These are phyloP conservation scores for Carpatolechia fugitivella DNA, from an alignment of 2,888 invertebrate genomes.

Conservation along the genomic window DNA sequence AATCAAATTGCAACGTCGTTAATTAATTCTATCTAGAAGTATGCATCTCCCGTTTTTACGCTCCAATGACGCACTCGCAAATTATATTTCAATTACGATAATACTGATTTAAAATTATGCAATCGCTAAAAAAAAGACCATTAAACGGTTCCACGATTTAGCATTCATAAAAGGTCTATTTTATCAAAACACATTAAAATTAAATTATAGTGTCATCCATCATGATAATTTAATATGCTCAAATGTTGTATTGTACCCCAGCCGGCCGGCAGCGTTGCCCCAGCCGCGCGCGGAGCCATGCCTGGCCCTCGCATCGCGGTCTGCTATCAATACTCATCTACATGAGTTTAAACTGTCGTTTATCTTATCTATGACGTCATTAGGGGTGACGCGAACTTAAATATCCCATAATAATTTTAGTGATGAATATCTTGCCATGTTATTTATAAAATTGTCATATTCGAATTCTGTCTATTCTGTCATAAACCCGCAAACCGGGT, in stretches of 20 bases:
- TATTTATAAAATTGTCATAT: too few species aligned
- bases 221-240: conserved; percentile 72
- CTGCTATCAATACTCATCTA: conserved; percentile 50
- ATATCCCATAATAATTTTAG: neutral
- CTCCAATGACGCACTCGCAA: conserved; percentile 27
- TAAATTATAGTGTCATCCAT: conserved; percentile 72
- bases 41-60: conserved; percentile 26
- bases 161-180: conserved; percentile 51
- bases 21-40: conserved; percentile 24
- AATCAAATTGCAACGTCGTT: conserved; percentile 27
- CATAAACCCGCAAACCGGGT: too few species aligned
- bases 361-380: conserved; percentile 65
- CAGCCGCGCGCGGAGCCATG: neutral
- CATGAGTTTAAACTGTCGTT: conserved; percentile 61
- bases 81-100: conserved; percentile 31
- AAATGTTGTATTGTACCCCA: conserved; percentile 27
- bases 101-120: conserved; percentile 27
- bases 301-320: conserved; percentile 21
- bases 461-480: too few species aligned
- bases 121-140: conserved; percentile 31
- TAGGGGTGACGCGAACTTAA: conserved; percentile 35
- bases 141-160: conserved; percentile 41
- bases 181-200: conserved; percentile 76
- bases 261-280: neutral
- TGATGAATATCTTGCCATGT: neutral